These are phyloP conservation scores for Ailuropoda melanoleuca DNA, from an alignment of 2,113 vertebrate species.

Conservation along the genomic window DNA sequence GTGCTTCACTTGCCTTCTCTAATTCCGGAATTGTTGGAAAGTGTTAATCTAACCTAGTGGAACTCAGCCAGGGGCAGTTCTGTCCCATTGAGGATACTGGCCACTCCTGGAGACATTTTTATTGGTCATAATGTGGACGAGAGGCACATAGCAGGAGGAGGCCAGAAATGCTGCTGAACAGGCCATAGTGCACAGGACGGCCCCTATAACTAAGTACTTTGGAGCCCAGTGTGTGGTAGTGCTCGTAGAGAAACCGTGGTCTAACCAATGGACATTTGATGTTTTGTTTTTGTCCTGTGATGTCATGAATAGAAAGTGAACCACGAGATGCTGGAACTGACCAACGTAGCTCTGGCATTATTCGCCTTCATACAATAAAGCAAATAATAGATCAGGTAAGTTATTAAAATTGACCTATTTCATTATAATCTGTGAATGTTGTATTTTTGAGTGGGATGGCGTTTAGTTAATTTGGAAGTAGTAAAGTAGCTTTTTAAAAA, in stretches of 20 bases:
- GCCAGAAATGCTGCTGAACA: not conserved
- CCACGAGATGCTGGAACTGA: constrained; percentile 97
- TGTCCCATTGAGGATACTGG: not conserved
- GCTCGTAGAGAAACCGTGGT: not conserved
- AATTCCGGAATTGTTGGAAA: not conserved
- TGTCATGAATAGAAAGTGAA: constrained; percentile 91
- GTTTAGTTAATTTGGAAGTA: not conserved
- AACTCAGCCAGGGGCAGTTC: not conserved
- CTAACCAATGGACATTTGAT: not conserved
- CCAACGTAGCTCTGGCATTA: constrained; percentile 97
- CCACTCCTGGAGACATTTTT: not conserved
- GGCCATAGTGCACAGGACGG: accelerated
- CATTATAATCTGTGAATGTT: not conserved
- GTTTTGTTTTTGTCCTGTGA: constrained; percentile 55
- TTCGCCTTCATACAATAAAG: constrained; percentile 98
- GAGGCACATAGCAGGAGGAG: not conserved
- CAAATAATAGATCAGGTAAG: constrained; percentile 98
- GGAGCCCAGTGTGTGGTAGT: accelerated
- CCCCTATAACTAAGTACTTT: accelerated
- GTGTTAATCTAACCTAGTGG: no score
- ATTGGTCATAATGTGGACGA: not conserved
- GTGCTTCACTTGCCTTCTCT: not conserved
- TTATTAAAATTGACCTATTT: not conserved
- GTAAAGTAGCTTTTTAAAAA: not conserved
- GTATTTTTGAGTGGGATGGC: not conserved